Evolutionary conservation across 2,797 vertebrate species (phyloP), one percentile per base, ranked within the genome.

Genomic region (Hyperoplus lanceolatus): DNA sequence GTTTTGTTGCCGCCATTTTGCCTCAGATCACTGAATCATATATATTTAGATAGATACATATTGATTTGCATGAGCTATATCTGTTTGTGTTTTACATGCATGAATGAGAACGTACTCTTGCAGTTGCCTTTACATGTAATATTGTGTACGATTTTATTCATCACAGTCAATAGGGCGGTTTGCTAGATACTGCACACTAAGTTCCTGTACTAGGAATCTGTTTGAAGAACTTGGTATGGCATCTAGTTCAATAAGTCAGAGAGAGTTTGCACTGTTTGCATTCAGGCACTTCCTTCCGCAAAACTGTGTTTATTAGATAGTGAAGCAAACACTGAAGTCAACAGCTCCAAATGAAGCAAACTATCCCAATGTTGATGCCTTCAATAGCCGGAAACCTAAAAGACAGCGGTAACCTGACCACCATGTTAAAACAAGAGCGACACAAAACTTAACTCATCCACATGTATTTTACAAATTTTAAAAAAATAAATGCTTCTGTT

Each of bases 31-130:
- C 13, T 59, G 29, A 29, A 29, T 29, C 2, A 29, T 29, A 29
- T 29, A 29, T 29, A 29, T 29, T 3, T 29, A 29, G 2, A 29
- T 12, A 60, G 49, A 50, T 58, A 55, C 21, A 53, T 66, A 13
- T 72, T 62, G 18, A 65, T 68, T 71, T 87, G 91, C 90, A 93
- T 92, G 87, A 73, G 15, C 38, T 63, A n/a, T 57, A 77, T 77
- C 68, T 59, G 73, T 75, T 72, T 83, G 61, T 85, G 77, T 66
- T 29, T 83, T 69, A 73, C 1, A 4, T 88, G 92, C 92, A 93
- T 91, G 89, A 70, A 48, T 78, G 9, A 70, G n/a, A 69, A 74
- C 16, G 16, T 38, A 54, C 6, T 64, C 6, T 65, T 45, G 56
- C 13, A 29, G 48, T 49, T 81, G 57, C 8, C 0, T n/a, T 50